Evolutionary conservation across 2,113 vertebrate species (phyloP).

Genomic region (Cephalopholis sonnerati): DNA sequence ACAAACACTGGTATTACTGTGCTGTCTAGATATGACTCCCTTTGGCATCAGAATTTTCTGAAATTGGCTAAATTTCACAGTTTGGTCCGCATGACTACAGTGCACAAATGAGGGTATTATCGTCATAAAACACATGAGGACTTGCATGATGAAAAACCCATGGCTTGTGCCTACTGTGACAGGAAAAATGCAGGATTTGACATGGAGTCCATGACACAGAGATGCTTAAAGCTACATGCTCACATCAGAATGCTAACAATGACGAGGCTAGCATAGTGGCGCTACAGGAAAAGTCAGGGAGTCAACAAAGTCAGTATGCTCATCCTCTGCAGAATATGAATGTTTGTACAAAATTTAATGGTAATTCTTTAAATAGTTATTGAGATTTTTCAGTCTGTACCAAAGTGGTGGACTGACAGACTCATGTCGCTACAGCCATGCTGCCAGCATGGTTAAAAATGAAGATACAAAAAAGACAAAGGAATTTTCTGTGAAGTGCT

Average conservation of each 20-base stretch:
- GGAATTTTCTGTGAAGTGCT: background rate
- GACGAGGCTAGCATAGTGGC: background rate
- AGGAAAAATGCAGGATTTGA: background rate
- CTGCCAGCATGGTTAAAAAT: background rate
- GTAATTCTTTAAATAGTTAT: background rate
- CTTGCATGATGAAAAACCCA: background rate
- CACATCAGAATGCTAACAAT: background rate
- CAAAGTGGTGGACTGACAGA: background rate
- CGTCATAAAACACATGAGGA: background rate
- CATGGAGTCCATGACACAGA: background rate
- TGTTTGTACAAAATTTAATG: background rate
- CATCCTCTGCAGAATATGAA: background rate
- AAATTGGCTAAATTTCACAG: background rate
- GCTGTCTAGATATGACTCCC: background rate
- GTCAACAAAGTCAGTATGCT: background rate
- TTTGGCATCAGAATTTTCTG: background rate
- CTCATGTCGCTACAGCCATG: background rate
- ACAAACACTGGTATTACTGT: background rate
- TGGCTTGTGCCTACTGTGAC: background rate
- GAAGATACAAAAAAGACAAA: background rate
- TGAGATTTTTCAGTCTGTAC: background rate
- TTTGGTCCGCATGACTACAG: background rate
- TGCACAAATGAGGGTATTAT: background rate
- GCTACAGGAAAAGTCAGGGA: background rate
- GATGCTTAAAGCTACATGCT: background rate